Percentiles rank a stretch among this genome's conserved stretches.
phyloP scores from a whole-genome alignment of 2,113 vertebrate species.

The Tachuris rubrigastra region DNA sequence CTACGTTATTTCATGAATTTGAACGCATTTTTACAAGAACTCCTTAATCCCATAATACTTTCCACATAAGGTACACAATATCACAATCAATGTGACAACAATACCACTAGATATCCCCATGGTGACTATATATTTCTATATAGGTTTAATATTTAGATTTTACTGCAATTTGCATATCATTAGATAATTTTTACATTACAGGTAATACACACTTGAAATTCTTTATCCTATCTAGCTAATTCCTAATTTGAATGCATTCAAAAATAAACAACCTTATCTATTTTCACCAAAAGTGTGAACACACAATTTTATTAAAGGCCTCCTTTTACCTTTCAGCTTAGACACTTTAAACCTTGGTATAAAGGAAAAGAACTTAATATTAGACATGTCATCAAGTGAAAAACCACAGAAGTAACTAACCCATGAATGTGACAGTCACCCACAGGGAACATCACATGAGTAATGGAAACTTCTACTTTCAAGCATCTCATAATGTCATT shows the following conservation, averaged over 20 bases:
- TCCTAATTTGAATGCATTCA: neutral
- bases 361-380: neutral
- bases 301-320: neutral
- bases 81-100: neutral
- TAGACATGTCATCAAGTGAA: neutral
- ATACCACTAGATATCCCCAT: neutral
- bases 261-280: neutral
- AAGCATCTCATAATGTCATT: neutral
- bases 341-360: neutral
- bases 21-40: neutral
- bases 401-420: conserved; percentile 18
- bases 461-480: neutral
- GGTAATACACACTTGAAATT: neutral
- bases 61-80: neutral
- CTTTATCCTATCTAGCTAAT: neutral
- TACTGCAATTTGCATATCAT: neutral
- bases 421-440: neutral
- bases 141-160: neutral
- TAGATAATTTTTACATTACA: neutral
- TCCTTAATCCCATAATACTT: neutral
- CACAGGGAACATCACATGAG: neutral
- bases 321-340: neutral
- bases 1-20: neutral
- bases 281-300: neutral
- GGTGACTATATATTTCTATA: fast-evolving